A percentile compares a stretch with the other conserved stretches of the same genome.
Conservation (phyloP, 2,797 vertebrate species). For the Xenops minutus region DNA sequence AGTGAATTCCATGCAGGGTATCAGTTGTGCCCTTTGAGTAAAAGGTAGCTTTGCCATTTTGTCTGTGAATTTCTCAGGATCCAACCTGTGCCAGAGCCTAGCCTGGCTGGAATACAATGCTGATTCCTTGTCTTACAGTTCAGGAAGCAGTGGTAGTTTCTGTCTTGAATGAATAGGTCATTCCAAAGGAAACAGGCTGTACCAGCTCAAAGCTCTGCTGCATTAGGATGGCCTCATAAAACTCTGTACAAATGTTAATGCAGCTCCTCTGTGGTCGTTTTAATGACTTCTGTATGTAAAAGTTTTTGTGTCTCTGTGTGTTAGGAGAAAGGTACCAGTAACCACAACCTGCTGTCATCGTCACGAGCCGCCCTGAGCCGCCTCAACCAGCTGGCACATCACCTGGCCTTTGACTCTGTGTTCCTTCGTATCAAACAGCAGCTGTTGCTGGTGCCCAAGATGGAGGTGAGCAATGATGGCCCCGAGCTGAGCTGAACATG, state of each 20-base stretch:
- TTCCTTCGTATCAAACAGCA: slow-evolving; percentile 97
- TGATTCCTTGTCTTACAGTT: background rate
- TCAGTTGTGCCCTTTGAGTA: background rate
- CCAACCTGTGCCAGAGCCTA: background rate
- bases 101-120: background rate
- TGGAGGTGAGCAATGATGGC: slow-evolving; percentile 81
- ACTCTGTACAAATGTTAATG: accelerated
- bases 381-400: slow-evolving; percentile 94
- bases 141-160: background rate
- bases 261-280: background rate
- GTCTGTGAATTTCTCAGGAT: background rate
- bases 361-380: slow-evolving; percentile 82
- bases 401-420: slow-evolving; percentile 96
- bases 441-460: slow-evolving; percentile 86
- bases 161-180: background rate
- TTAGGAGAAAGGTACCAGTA: slow-evolving; percentile 92
- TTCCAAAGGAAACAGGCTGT: background rate
- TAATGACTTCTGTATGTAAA: background rate
- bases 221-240: background rate
- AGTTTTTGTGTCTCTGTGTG: background rate
- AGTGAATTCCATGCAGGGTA: background rate
- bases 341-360: slow-evolving; percentile 84
- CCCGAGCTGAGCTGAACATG: background rate
- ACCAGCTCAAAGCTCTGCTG: background rate
- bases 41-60: background rate